Percentiles rank a stretch among this genome's conserved stretches.
These are phyloP conservation scores for Pandion haliaetus DNA, from an alignment of 2,113 vertebrate species.

Conservation along the genomic window DNA sequence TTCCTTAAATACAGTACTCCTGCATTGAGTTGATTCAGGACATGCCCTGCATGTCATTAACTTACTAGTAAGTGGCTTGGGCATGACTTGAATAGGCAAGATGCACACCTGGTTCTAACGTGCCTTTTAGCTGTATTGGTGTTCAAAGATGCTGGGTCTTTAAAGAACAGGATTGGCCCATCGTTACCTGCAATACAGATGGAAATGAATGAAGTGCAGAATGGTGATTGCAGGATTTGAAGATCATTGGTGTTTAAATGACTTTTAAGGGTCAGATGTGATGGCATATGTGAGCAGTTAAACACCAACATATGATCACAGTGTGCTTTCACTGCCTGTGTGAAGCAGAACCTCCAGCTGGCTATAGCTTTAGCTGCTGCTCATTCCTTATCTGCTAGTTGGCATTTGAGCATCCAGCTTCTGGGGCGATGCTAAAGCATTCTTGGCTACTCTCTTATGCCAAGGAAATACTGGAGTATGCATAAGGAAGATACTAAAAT, in stretches of 20 bases:
- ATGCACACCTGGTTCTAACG: neutral
- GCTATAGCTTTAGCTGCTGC: neutral
- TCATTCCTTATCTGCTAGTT: neutral
- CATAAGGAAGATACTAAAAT: neutral
- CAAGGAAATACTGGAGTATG: neutral
- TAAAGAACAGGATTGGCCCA: neutral
- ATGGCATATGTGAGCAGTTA: neutral
- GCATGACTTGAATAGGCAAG: neutral
- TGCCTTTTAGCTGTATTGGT: neutral
- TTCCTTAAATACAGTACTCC: neutral
- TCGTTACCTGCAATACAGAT: neutral
- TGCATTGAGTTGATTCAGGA: neutral
- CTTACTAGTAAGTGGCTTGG: neutral
- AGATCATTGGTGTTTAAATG: neutral
- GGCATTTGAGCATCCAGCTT: neutral
- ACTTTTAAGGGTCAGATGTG: neutral
- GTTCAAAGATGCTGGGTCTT: neutral
- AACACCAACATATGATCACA: neutral
- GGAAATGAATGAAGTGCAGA: neutral
- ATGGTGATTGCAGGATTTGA: neutral
- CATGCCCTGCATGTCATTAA: neutral
- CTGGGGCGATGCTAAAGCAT: neutral
- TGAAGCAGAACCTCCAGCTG: neutral
- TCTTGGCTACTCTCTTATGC: neutral
- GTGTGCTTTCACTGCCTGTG: neutral